phyloP scores from a whole-genome alignment of 2,113 vertebrate species.

The Planiliza haematocheilus region DNA sequence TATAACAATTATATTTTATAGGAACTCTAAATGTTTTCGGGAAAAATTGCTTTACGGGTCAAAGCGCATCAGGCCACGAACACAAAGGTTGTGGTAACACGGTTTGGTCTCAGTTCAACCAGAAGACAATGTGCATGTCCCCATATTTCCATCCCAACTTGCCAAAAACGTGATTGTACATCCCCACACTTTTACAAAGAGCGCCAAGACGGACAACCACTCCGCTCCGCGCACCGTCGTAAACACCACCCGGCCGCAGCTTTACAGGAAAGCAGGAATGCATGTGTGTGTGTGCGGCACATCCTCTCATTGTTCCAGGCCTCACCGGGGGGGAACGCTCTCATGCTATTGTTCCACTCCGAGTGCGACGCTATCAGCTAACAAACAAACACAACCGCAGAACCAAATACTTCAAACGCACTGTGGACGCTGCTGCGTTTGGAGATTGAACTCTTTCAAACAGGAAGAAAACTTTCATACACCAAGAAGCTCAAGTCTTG shows the following conservation, averaged over 20 bases:
- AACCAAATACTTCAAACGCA: constrained; percentile 42
- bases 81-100: no score
- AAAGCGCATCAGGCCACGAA: no score
- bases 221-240: constrained; percentile 36
- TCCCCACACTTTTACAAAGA: constrained; percentile 7
- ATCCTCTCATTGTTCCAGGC: constrained; percentile 81
- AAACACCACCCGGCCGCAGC: constrained; percentile 51
- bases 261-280: constrained; percentile 47
- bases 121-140: neutral
- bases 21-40: no score
- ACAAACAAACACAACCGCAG: constrained; percentile 64
- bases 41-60: neutral
- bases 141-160: neutral
- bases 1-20: no score
- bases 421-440: neutral
- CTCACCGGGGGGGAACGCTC: constrained; percentile 55
- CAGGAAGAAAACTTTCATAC: neutral
- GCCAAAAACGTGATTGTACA: neutral
- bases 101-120: neutral
- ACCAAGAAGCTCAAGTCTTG: neutral
- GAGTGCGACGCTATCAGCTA: constrained; percentile 9
- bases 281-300: constrained; percentile 30
- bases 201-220: constrained; percentile 13
- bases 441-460: neutral
- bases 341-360: constrained; percentile 63